Conservation (phyloP, 53 echinoderm and acorn worm species). For the Pentamera pediparva region DNA sequence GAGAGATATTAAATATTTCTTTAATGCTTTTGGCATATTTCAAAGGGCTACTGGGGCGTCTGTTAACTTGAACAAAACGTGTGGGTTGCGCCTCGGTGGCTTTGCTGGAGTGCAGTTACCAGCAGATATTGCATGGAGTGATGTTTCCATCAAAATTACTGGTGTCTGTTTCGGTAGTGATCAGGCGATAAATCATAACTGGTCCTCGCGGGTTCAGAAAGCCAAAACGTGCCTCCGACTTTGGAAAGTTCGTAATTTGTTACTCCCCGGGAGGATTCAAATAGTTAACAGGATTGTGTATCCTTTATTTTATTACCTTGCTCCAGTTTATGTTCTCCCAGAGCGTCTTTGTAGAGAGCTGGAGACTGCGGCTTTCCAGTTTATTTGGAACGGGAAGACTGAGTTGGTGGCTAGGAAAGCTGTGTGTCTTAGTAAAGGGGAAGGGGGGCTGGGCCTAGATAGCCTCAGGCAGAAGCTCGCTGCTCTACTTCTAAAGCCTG, state of each 20-base stretch:
- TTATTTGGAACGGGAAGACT: constrained; percentile 26
- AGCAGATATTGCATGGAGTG: constrained; percentile 22
- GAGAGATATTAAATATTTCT: constrained; percentile 5
- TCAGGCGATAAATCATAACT: not conserved
- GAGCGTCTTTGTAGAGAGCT: not conserved
- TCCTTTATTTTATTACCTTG: constrained; percentile 31
- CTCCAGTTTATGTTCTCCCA: not conserved
- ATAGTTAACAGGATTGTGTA: constrained; percentile 8
- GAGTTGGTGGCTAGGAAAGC: not conserved
- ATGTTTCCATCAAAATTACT: constrained; percentile 26
- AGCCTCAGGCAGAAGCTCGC: not conserved
- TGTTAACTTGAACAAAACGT: constrained; percentile 19
- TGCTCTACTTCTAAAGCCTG: not conserved
- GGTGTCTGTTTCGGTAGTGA: constrained; percentile 24
- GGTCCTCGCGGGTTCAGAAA: not conserved
- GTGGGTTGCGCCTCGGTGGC: constrained; percentile 14
- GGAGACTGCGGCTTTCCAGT: not conserved
- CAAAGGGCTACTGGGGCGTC: constrained; percentile 30
- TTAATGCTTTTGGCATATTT: constrained; percentile 14
- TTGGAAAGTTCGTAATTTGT: constrained; percentile 1
- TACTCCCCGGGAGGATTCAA: not conserved
- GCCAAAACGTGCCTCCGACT: not conserved
- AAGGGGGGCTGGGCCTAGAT: constrained; percentile 25
- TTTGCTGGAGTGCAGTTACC: constrained; percentile 19
- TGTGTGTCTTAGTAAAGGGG: not conserved